Evolutionary conservation across 2,797 vertebrate genomes (phyloP), one percentile per base, ranked within the genome.

Genomic region (Babyrousa celebensis): DNA sequence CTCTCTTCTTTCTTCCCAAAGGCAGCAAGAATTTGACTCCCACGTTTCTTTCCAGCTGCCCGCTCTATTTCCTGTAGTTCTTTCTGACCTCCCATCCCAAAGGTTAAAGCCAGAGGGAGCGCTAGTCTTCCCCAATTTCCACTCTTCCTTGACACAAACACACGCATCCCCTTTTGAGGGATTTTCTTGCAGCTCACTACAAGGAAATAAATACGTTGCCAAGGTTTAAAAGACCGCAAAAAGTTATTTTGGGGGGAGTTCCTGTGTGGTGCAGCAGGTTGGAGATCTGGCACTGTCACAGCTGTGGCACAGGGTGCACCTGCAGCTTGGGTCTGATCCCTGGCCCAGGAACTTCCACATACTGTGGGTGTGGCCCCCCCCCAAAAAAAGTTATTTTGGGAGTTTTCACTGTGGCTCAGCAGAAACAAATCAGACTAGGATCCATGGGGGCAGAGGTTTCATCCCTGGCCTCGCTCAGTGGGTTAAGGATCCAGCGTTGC

Each of bases 141-240:
- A 75, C n/a, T 15, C 18, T 89, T 92, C 52, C 54, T 48, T 90
- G 56, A 72, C 40, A 74, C 21, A 95, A 80, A 92, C 29, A 94
- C 16, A 74, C 2, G 87, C 9, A 1, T 52, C 11, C 29, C 25
- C 84, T 88, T 86, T 80, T 36, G 89, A 92, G 67, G 71, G 89
- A 62, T 84, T 82, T 92, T 83, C 29, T 29, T 91, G n/a, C 20
- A 58, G 25, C 17, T 79, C 29, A 92, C 65, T 83, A 75, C 14
- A 85, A 91, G 15, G 27, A 96, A 95, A 90, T 89, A 92, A 91
- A 80, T 67, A 94, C 1, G 12, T 89, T 68, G 21, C 60, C 82
- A 85, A 93, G 58, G 21, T 52, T 72, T 71, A 67, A 78, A 48
- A 95, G 78, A 70, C 3, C 43, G 56, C 12, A 54, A 94, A 84